Conservation (phyloP, 2,113 vertebrate genomes). For the Scatophagus argus region DNA sequence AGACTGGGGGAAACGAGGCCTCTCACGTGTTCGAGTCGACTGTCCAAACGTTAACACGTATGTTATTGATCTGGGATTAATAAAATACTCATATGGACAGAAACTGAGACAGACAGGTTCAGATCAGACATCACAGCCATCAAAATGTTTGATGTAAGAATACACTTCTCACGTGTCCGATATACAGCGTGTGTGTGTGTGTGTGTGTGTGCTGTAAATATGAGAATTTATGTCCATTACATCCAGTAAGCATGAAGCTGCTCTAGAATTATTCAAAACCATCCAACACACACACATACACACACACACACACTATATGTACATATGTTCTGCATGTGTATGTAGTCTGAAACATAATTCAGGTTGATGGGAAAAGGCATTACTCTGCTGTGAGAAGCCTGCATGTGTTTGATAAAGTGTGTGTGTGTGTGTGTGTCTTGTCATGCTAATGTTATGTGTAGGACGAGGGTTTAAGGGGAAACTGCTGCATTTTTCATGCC, state of each 20-base stretch:
- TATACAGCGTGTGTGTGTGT: not conserved
- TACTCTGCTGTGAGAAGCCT: conserved; percentile 11
- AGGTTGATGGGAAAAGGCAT: conserved; percentile 30
- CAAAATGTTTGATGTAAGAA: not conserved
- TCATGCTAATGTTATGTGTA: conserved; percentile 47
- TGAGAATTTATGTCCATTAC: conserved; percentile 10
- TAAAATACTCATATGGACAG: no score
- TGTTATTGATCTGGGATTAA: not conserved
- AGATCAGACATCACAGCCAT: not conserved
- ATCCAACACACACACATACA: conserved; percentile 15
- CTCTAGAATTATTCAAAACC: conserved; percentile 46
- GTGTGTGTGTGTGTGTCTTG: conserved; percentile 17
- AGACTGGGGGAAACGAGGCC: no score
- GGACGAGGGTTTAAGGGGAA: conserved; percentile 23
- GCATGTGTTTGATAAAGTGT: conserved; percentile 17
- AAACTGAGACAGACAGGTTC: not conserved
- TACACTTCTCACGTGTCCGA: not conserved
- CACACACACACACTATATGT: conserved; percentile 2
- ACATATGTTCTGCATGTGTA: not conserved
- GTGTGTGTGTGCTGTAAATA: not conserved
- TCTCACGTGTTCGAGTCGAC: no score
- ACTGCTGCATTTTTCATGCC: conserved; percentile 54
- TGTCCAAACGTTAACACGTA: no score
- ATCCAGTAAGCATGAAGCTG: conserved; percentile 16
- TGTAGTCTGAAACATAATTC: conserved; percentile 17